These are phyloP conservation scores for Hucho hucho DNA, from an alignment of 2,113 vertebrate species.

Conservation along the genomic window DNA sequence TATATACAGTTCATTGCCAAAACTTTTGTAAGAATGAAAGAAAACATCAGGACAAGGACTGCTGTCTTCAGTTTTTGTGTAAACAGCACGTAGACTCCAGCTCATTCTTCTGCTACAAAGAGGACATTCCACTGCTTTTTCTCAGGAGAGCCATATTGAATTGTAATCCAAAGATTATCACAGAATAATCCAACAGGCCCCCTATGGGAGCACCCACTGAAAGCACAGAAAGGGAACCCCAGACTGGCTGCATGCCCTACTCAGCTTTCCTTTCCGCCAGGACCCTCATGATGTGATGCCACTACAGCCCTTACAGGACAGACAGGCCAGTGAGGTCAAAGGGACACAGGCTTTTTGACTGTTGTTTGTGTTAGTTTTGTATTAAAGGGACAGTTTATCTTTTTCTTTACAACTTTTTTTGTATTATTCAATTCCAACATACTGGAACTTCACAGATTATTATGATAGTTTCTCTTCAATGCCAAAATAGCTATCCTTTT, in stretches of 20 bases:
- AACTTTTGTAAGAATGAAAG: neutral
- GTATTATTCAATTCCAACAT: too few relatives aligned
- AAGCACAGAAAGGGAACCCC: conserved; percentile 33
- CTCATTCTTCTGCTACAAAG: conserved; percentile 16
- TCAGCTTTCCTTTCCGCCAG: conserved; percentile 31
- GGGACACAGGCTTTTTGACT: conserved; percentile 3
- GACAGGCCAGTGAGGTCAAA: neutral
- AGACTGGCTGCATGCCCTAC: conserved; percentile 32
- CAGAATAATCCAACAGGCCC: conserved; percentile 45
- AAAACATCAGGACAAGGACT: neutral
- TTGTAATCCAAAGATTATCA: conserved; percentile 62
- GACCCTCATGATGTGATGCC: conserved; percentile 16
- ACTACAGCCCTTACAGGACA: conserved; percentile 1
- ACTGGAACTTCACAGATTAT: too few relatives aligned
- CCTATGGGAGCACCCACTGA: conserved; percentile 59
- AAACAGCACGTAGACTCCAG: neutral
- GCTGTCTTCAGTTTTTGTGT: neutral
- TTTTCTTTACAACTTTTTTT: too few relatives aligned
- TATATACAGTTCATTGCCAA: neutral
- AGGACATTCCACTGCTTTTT: conserved; percentile 32
- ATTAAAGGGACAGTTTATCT: neutral
- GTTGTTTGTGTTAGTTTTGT: conserved; percentile 11
- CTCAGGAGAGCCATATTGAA: conserved; percentile 47
- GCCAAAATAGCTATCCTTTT: neutral
- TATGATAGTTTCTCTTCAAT: neutral